phyloP scores from a whole-genome alignment of 2,113 vertebrate species.

The Saguinus imperator region DNA sequence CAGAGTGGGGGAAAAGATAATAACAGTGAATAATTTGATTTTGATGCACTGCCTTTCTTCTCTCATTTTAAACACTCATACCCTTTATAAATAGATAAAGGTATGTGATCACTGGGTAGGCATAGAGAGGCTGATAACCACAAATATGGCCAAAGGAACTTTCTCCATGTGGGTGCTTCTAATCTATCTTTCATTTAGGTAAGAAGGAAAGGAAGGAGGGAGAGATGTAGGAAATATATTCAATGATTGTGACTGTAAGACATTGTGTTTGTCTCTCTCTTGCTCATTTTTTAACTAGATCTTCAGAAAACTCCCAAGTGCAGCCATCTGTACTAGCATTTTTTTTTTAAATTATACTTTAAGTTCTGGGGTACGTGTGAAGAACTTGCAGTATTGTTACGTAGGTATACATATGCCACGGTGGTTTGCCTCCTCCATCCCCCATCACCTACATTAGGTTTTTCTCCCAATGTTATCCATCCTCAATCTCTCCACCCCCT shows the following conservation, averaged over 20 bases:
- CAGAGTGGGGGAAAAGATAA: conserved; percentile 58
- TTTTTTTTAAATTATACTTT: background rate
- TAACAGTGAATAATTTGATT: conserved; percentile 71
- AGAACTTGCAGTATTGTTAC: too few relatives aligned
- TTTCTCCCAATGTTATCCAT: too few relatives aligned
- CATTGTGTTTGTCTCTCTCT: background rate
- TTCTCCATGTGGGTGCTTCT: background rate
- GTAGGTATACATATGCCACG: too few relatives aligned
- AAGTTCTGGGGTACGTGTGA: too few relatives aligned
- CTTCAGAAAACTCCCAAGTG: background rate
- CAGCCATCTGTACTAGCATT: background rate
- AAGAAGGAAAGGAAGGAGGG: background rate
- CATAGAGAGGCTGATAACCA: background rate
- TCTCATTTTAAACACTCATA: conserved; percentile 59
- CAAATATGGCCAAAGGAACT: background rate
- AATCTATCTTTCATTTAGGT: background rate
- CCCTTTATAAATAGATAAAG: conserved; percentile 31
- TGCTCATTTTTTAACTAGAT: background rate
- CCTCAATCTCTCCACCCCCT: too few relatives aligned
- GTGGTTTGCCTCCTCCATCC: too few relatives aligned
- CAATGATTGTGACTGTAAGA: background rate
- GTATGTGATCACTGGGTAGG: conserved; percentile 22
- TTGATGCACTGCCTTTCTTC: conserved; percentile 60
- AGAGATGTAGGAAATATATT: background rate
- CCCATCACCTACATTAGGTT: too few relatives aligned